A percentile compares a stretch with the other conserved stretches of the same genome.
phyloP scores from a whole-genome alignment of 2,113 vertebrate genomes.

The Amazona guildingii region DNA sequence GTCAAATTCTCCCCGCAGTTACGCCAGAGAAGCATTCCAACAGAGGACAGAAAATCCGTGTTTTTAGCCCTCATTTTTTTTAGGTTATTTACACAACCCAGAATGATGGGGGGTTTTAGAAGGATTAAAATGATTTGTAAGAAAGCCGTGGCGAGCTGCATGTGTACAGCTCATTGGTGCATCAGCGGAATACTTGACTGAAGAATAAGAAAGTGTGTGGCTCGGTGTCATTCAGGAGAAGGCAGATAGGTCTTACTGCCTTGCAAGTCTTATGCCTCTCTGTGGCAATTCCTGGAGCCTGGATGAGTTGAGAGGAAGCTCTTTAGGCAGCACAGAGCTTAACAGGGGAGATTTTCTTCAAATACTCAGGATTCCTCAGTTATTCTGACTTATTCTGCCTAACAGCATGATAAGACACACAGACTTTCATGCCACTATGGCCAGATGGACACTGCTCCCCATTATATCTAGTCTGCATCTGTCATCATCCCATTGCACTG shows the following conservation, averaged over 20 bases:
- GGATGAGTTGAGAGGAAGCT: not conserved
- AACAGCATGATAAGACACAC: not conserved
- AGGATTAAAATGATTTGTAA: conserved; percentile 22
- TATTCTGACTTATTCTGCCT: not conserved
- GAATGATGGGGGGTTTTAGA: not conserved
- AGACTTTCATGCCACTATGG: not conserved
- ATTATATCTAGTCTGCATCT: not conserved
- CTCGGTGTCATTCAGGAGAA: not conserved
- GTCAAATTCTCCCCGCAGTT: conserved; percentile 59
- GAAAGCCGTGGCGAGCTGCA: not conserved
- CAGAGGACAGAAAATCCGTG: conserved; percentile 53
- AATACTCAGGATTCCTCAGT: not conserved
- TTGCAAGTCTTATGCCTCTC: not conserved
- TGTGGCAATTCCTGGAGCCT: not conserved
- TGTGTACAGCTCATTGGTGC: not conserved
- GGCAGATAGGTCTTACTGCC: not conserved
- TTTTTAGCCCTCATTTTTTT: conserved; percentile 24
- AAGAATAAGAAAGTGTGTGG: not conserved
- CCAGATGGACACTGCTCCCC: not conserved
- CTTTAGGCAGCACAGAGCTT: not conserved
- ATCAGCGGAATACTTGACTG: not conserved
- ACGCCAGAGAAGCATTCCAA: conserved; percentile 57
- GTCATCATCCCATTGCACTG: not conserved
- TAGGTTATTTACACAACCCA: conserved; percentile 27
- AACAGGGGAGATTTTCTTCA: not conserved